These are phyloP conservation scores for Ceratosolen fusciceps DNA, from an alignment of 1,140 invertebrate genomes.

Conservation along the genomic window DNA sequence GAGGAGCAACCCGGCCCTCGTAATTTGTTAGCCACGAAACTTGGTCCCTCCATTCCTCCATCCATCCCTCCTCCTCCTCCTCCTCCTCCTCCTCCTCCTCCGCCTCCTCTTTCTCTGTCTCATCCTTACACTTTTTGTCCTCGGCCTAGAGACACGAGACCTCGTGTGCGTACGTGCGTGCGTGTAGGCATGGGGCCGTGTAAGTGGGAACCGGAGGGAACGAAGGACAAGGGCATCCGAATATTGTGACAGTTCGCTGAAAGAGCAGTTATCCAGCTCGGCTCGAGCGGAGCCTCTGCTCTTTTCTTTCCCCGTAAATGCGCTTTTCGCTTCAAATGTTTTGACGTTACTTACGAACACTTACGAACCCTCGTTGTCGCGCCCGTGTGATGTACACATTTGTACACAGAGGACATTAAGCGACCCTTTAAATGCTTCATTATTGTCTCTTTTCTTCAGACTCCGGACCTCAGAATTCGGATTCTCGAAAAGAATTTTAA, in stretches of 20 bases:
- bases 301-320: slow-evolving; percentile 5
- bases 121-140: not conserved
- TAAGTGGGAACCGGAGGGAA: not conserved
- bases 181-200: too few species aligned
- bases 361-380: not conserved
- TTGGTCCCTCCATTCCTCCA: too few species aligned
- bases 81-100: not conserved
- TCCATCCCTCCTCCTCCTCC: not conserved
- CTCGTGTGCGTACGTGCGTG: too few species aligned
- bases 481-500: not conserved
- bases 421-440: not conserved
- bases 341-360: not conserved
- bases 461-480: too few species aligned
- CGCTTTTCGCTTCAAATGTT: not conserved
- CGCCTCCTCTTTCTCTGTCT: slow-evolving; percentile 1
- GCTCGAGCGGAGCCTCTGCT: not conserved
- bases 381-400: not conserved
- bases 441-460: not conserved
- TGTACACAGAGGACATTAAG: not conserved
- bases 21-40: slow-evolving; percentile 41
- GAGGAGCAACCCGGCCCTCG: slow-evolving; percentile 23
- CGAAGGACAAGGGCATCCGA: not conserved
- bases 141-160: not conserved
- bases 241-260: slow-evolving; percentile 27
- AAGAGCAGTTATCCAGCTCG: not conserved